These are phyloP conservation scores for Xanthorhoe designata DNA, from an alignment of 2,888 invertebrate species.

Conservation along the genomic window DNA sequence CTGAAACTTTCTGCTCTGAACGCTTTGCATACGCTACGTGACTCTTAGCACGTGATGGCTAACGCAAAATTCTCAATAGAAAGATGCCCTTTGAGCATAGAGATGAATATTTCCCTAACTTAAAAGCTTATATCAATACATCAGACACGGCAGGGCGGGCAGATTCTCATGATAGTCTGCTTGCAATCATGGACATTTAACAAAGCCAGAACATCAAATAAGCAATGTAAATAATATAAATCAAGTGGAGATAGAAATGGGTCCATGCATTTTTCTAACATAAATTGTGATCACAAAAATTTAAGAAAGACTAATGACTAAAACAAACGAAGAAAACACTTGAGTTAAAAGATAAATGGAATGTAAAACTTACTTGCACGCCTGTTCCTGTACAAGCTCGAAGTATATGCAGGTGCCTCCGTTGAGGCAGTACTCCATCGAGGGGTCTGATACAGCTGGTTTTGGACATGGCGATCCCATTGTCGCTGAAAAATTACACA, in stretches of 20 bases:
- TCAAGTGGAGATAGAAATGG: too few species aligned
- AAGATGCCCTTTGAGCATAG: constrained; percentile 7
- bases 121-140: too few species aligned
- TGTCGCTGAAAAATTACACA: constrained; percentile 60
- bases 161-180: too few species aligned
- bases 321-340: too few species aligned
- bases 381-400: constrained; percentile 91
- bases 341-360: not conserved
- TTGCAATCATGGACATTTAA: too few species aligned
- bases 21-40: constrained; percentile 21
- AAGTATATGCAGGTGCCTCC: constrained; percentile 94
- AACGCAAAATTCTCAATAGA: constrained; percentile 19
- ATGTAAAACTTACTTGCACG: constrained; percentile 91
- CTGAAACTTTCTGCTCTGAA: not conserved
- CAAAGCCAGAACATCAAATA: too few species aligned
- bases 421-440: constrained; percentile 92
- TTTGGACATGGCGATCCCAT: constrained; percentile 88
- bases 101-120: not conserved
- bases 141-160: too few species aligned
- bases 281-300: too few species aligned
- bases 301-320: too few species aligned
- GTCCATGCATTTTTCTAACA: too few species aligned
- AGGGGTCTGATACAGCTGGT: constrained; percentile 71
- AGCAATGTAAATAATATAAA: too few species aligned
- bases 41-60: constrained; percentile 23